Percentiles rank a stretch among this genome's conserved stretches.
These are phyloP conservation scores for Ammodytes dubius DNA, from an alignment of 2,113 vertebrate species.

Conservation along the genomic window DNA sequence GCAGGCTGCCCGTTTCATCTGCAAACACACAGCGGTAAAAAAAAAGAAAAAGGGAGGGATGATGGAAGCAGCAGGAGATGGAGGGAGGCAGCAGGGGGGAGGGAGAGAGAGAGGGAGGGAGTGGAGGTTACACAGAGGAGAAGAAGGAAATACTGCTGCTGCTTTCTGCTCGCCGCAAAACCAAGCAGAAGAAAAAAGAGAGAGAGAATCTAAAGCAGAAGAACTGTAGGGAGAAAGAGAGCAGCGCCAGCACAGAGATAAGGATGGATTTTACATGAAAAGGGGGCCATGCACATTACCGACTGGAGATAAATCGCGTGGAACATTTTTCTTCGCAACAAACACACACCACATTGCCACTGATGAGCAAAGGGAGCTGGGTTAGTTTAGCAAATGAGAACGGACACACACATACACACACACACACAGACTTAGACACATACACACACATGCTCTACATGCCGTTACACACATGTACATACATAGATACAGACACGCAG, in stretches of 20 bases:
- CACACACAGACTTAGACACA: not conserved
- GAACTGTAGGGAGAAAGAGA: conserved; percentile 55
- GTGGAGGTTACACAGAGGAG: conserved; percentile 75
- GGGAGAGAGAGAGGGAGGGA: conserved; percentile 47
- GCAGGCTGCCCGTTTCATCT: conserved; percentile 94
- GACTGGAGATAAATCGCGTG: conserved; percentile 70
- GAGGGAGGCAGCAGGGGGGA: conserved; percentile 46
- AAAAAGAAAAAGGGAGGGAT: conserved; percentile 49
- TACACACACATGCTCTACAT: not conserved
- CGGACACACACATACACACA: conserved; percentile 1
- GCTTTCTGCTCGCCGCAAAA: conserved; percentile 50
- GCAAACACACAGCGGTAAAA: conserved; percentile 78
- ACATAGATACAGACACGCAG: not conserved
- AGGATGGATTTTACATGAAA: conserved; percentile 73
- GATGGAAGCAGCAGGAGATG: conserved; percentile 71
- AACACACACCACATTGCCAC: conserved; percentile 18
- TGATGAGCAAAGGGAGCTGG: conserved; percentile 33
- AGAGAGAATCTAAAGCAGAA: conserved; percentile 56
- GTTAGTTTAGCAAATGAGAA: conserved; percentile 8
- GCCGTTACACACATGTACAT: not conserved
- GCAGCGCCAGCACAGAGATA: conserved; percentile 65
- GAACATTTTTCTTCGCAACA: conserved; percentile 57
- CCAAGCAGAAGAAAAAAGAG: conserved; percentile 56
- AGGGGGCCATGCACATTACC: conserved; percentile 59
- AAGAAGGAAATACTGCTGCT: conserved; percentile 72